These are phyloP conservation scores for Gallinago paraguaiae DNA, from an alignment of 2,113 vertebrate species.

Conservation along the genomic window DNA sequence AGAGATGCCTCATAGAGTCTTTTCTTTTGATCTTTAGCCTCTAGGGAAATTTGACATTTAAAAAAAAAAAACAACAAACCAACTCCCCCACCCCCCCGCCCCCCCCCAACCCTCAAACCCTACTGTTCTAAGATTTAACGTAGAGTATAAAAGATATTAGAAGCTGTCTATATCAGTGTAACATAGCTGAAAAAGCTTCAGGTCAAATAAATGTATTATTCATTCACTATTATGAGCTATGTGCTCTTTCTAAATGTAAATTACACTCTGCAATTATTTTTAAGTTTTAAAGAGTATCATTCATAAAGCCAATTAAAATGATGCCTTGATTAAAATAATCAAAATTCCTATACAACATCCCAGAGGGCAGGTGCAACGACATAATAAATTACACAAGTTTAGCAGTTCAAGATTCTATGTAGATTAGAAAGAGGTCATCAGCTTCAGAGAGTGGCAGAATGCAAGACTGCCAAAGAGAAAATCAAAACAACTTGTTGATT, in stretches of 20 bases:
- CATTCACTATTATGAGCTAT: neutral
- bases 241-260: conserved; percentile 9
- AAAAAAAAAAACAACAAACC: neutral
- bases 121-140: neutral
- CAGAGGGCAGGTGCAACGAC: neutral
- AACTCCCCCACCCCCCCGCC: too few relatives aligned
- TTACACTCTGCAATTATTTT: neutral
- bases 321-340: conserved; percentile 13
- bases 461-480: neutral
- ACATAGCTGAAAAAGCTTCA: neutral
- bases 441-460: neutral
- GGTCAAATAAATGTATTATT: conserved; percentile 33
- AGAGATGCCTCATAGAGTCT: neutral
- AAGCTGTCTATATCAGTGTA: neutral
- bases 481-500: neutral
- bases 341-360: neutral
- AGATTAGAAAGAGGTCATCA: neutral
- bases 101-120: neutral
- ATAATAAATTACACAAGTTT: neutral
- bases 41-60: neutral
- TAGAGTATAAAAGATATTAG: neutral
- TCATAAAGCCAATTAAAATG: conserved; percentile 30
- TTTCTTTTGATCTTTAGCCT: neutral
- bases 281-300: neutral
- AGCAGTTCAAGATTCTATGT: neutral